Percentiles rank a stretch among this genome's conserved stretches.
Evolutionary conservation across 2,888 invertebrate genomes (phyloP).

Genomic region (Mesoligia furuncula): DNA sequence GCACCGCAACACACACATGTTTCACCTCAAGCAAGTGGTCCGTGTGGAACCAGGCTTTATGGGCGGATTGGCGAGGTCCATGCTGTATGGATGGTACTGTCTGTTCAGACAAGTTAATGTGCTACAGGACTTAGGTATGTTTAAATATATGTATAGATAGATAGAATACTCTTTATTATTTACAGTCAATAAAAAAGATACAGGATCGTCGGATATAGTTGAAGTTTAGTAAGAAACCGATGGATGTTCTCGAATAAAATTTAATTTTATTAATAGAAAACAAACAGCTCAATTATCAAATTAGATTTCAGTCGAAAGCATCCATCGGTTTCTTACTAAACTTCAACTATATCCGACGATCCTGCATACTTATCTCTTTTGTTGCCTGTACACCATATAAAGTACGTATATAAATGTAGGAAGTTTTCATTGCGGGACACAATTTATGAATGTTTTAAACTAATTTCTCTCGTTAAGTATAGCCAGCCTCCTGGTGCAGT

Average conservation of each 20-base stretch:
- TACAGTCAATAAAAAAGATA: too few relatives aligned
- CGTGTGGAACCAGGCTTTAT: slow-evolving; percentile 89
- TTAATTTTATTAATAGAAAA: too few relatives aligned
- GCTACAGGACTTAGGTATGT: slow-evolving; percentile 74
- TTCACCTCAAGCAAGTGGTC: slow-evolving; percentile 91
- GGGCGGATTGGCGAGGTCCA: slow-evolving; percentile 86
- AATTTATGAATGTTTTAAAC: neutral
- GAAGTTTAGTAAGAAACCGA: too few relatives aligned
- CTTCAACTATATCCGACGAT: too few relatives aligned
- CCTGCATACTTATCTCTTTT: too few relatives aligned
- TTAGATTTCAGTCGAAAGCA: too few relatives aligned
- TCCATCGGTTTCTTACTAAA: too few relatives aligned
- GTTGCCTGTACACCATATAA: neutral
- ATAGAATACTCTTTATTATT: neutral
- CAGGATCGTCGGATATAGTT: too few relatives aligned
- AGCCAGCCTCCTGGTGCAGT: too few relatives aligned
- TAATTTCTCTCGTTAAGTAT: neutral
- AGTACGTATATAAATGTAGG: too few relatives aligned
- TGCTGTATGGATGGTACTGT: slow-evolving; percentile 90
- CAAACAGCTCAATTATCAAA: too few relatives aligned
- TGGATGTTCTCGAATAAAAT: too few relatives aligned
- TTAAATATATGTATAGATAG: neutral
- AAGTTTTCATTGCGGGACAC: neutral
- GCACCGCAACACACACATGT: slow-evolving; percentile 90
- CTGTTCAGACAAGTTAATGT: slow-evolving; percentile 73